Evolutionary conservation across 2,113 vertebrate genomes (phyloP), one percentile per base, ranked within the genome.

Genomic region (Pogonocichla stellata): DNA sequence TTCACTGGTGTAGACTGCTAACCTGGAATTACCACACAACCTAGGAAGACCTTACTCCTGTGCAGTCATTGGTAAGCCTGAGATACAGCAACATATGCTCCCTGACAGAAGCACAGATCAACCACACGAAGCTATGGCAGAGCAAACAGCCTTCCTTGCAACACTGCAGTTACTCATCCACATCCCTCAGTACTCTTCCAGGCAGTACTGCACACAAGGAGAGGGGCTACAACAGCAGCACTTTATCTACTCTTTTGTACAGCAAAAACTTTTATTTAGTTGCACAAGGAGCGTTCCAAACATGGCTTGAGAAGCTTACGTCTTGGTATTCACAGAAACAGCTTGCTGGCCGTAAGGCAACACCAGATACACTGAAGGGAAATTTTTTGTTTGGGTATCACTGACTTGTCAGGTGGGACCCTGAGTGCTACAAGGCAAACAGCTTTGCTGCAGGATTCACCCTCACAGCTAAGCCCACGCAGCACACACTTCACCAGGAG

Each of bases 91-190:
- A 48, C 0, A 1, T 7, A 14, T 1, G 16, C 8, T 40, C 3
- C 0, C 40, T 40, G 40, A 56, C 45, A 78, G 36, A 25, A 58
- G 19, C 1, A 3, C 45, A 61, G 15, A 4, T 25, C 42, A 77
- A 65, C 24, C 48, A 77, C 23, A 28, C 23, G 0, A 1, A 65
- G 53, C 31, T 11, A 82, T 8, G 45, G 57, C 53, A 34, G 12
- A 74, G 34, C 38, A 65, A 65, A 24, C 0, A 70, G 56, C 20
- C 34, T 53, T 26, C 9, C 43, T 20, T 48, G 17, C 47, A 67
- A 38, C 0, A 0, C 9, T 2, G 1, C 5, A 19, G 42, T 12
- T 62, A 62, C 20, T 42, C 26, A 18, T 0, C 2, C 25, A 10
- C 5, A 4, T 24, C 70, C 19, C 43, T n/a, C 81, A 29, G 12